Base-by-base conservation (phyloP, 2,797 vertebrate genomes). In the Sebastiscus albofasciatus region DNA sequence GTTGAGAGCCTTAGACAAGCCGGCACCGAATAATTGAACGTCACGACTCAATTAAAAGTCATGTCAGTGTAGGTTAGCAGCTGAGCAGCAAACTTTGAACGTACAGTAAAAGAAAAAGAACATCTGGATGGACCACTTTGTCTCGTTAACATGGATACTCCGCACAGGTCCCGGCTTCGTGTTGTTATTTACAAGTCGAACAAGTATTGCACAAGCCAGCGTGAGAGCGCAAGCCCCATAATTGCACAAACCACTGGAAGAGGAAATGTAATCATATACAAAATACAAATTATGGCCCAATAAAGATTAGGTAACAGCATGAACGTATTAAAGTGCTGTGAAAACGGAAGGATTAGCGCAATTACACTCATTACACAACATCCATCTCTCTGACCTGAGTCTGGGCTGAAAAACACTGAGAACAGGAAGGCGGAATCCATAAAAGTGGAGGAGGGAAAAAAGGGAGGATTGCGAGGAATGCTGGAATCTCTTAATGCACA, bases 1-100 rank as follows among this genome's bases (percentile, higher is more conserved):
- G 80, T 75, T 81, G 67, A 33, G 81, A 86, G 87, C 54, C 82
- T 89, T 92, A 96, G 96, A 96, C 96, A 89, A 93, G 83, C 91
- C 90, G 96, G 95, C 95, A 96, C 96, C 95, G 93, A 93, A 93
- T 96, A 95, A 96, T 95, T 95, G 90, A 95, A 94, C 42, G 89
- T 94, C 95, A 92, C 82, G 67, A 90, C 86, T 88, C 93, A 93
- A 94, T 93, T 94, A 92, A 93, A 95, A 85, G 91, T 93, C 87
- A 88, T 90, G 92, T 93, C 87, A 87, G 90, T 58, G 81, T 70
- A 86, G 84, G 88, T 86, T 86, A 16, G 82, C 80, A 85, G 80
- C 82, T 42, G 65, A 72, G 79, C 14, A 78, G 74, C 55, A 88
- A 88, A 77, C 73, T 80, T 64, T 60, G 26, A 46, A 58, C 49